A percentile compares a stretch with the other conserved stretches of the same genome.
phyloP scores from a whole-genome alignment of 2,113 vertebrate species.

The Oryzias melastigma region DNA sequence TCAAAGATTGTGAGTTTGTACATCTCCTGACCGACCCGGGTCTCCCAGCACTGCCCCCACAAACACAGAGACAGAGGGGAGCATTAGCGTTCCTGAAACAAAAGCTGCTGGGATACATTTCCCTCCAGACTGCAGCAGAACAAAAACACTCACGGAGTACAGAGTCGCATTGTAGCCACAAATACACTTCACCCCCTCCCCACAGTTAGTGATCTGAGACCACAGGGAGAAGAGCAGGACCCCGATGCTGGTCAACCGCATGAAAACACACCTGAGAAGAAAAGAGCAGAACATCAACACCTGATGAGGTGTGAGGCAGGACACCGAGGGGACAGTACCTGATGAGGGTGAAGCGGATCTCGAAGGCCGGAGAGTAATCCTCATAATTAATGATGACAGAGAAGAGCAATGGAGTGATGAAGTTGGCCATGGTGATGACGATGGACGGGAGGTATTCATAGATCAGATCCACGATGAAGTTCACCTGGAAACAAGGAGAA shows the following conservation, averaged over 20 bases:
- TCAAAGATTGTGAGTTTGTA: slow-evolving; percentile 97
- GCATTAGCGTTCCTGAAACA: no score
- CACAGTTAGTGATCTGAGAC: slow-evolving; percentile 85
- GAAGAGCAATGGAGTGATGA: slow-evolving; percentile 86
- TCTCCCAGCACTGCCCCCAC: slow-evolving; percentile 90
- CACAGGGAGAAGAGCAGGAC: slow-evolving; percentile 90
- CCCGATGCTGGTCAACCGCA: slow-evolving; percentile 89
- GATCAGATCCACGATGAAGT: slow-evolving; percentile 79
- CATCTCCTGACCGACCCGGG: slow-evolving; percentile 94
- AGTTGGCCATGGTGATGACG: slow-evolving; percentile 92
- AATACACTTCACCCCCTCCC: slow-evolving; percentile 58
- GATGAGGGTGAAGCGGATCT: slow-evolving; percentile 90
- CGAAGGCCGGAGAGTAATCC: slow-evolving; percentile 92
- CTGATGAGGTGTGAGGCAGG: neutral
- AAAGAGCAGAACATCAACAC: neutral
- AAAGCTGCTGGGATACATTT: neutral
- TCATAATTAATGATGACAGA: slow-evolving; percentile 85
- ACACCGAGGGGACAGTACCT: slow-evolving; percentile 70
- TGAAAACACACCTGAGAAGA: slow-evolving; percentile 87
- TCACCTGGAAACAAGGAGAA: slow-evolving; percentile 38
- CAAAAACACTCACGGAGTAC: slow-evolving; percentile 83
- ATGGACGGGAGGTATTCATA: slow-evolving; percentile 92
- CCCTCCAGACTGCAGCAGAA: neutral
- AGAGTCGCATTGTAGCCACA: slow-evolving; percentile 90
- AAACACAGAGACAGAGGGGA: neutral